Evolutionary conservation across 2,113 vertebrate genomes (phyloP).

Genomic region (Psammodynastes pulverulentus): DNA sequence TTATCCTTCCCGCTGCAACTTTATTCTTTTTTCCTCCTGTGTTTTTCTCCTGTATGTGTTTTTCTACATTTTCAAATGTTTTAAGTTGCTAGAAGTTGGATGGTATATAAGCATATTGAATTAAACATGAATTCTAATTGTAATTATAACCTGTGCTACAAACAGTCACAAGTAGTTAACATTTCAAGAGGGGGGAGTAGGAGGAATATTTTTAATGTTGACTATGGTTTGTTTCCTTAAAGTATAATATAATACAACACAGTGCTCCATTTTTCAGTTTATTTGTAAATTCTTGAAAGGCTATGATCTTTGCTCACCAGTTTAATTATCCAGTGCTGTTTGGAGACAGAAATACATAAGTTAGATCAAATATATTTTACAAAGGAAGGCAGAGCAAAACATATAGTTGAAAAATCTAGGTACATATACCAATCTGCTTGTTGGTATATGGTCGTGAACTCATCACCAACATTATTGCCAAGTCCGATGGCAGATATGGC

Average conservation of each 20-base stretch:
- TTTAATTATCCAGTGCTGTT: background rate
- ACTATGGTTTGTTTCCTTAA: background rate
- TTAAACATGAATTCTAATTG: too few relatives aligned
- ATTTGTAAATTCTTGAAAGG: background rate
- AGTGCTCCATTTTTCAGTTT: background rate
- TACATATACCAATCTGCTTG: background rate
- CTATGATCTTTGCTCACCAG: background rate
- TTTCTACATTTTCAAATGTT: background rate
- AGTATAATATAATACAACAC: background rate
- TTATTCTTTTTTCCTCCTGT: background rate
- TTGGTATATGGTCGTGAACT: background rate
- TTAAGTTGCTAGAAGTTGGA: background rate
- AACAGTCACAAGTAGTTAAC: background rate
- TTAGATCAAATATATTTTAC: background rate
- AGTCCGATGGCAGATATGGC: too few relatives aligned
- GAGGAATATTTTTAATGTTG: background rate
- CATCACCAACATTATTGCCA: too few relatives aligned
- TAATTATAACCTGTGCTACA: background rate
- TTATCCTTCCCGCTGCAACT: background rate
- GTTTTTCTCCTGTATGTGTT: background rate
- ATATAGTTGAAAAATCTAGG: background rate
- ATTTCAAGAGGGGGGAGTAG: background rate
- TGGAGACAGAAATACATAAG: background rate
- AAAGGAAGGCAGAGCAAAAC: background rate
- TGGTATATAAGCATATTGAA: background rate